A percentile compares a stretch with the other conserved stretches of the same genome.
Conservation (phyloP, 2,797 vertebrate genomes). For the Eurystomus glaucurus region DNA sequence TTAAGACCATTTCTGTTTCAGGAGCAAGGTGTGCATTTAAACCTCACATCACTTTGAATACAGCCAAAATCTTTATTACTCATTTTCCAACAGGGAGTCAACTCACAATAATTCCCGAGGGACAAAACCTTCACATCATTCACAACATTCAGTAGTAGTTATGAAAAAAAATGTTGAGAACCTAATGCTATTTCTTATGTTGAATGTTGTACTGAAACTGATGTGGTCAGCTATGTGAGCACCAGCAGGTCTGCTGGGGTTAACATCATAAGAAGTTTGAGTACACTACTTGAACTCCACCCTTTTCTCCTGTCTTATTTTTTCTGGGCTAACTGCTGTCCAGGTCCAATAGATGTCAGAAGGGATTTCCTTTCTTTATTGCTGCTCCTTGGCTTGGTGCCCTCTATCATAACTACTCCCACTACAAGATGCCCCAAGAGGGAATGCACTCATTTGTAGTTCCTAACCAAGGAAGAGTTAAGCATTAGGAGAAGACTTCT, state of each 20-base stretch:
- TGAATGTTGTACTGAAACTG: neutral
- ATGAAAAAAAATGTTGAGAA: neutral
- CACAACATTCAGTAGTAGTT: neutral
- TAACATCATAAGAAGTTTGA: neutral
- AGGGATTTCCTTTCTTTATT: neutral
- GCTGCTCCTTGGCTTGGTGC: neutral
- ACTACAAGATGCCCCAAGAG: neutral
- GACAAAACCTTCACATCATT: neutral
- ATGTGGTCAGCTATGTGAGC: neutral
- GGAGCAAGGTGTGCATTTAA: neutral
- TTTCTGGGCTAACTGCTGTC: neutral
- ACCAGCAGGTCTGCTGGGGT: neutral
- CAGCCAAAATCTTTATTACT: neutral
- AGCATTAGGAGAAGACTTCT: neutral
- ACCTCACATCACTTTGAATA: neutral
- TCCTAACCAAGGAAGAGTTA: neutral
- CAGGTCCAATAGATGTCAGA: neutral
- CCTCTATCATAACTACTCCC: neutral
- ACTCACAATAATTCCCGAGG: neutral
- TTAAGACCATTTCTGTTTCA: neutral
- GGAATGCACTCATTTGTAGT: neutral
- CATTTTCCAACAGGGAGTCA: neutral
- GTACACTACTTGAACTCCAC: neutral
- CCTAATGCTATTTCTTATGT: neutral
- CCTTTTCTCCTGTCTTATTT: neutral